These are phyloP conservation scores for Scaptomyza reducta DNA, from an alignment of 2,888 invertebrate species.

Conservation along the genomic window DNA sequence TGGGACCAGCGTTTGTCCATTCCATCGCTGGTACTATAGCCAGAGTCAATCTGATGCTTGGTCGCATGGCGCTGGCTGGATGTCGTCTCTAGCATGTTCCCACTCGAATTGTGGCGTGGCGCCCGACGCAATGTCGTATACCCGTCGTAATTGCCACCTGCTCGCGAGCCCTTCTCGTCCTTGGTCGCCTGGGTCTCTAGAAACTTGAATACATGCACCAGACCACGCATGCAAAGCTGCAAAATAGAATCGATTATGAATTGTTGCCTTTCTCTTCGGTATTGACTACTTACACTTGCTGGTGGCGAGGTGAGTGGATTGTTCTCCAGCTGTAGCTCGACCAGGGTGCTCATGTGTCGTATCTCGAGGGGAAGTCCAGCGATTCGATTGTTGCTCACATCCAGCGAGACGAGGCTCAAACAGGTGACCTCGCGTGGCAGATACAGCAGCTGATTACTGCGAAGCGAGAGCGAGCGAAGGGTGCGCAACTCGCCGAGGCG, in stretches of 20 bases:
- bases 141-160: constrained; percentile 84
- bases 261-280: no score
- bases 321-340: constrained; percentile 92
- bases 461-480: constrained; percentile 91
- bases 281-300: constrained; percentile 89
- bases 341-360: constrained; percentile 92
- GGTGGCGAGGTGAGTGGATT: constrained; percentile 97
- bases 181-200: constrained; percentile 94
- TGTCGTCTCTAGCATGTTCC: constrained; percentile 79
- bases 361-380: constrained; percentile 94
- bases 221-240: constrained; percentile 91
- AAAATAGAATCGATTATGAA: neutral
- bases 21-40: constrained; percentile 94
- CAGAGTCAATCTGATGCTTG: constrained; percentile 93
- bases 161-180: constrained; percentile 84
- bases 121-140: constrained; percentile 83
- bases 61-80: constrained; percentile 68
- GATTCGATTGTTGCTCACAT: constrained; percentile 96
- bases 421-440: constrained; percentile 95
- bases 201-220: constrained; percentile 97
- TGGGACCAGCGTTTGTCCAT: constrained; percentile 94
- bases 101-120: constrained; percentile 80
- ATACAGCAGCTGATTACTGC: constrained; percentile 94
- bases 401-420: constrained; percentile 92
- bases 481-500: constrained; percentile 93